Percentiles rank a stretch among this genome's conserved stretches.
Conservation (phyloP, 1,140 invertebrate genomes). For the Pogonomyrmex californicus region DNA sequence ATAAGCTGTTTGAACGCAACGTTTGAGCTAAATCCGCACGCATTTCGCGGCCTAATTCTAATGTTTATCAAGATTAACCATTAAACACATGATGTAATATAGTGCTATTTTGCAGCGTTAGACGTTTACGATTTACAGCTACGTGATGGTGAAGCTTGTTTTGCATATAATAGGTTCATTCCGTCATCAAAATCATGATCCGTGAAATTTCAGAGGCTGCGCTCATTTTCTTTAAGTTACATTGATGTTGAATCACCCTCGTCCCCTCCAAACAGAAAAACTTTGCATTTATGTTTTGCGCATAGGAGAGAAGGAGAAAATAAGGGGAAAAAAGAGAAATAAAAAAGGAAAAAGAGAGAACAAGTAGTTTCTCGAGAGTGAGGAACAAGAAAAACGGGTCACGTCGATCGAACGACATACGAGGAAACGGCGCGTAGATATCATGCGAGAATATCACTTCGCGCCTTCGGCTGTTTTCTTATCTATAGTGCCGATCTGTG, state of each 20-base stretch:
- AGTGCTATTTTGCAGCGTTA: constrained; percentile 17
- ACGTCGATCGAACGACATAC: constrained; percentile 57
- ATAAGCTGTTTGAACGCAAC: constrained; percentile 33
- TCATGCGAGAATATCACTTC: constrained; percentile 61
- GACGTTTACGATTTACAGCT: constrained; percentile 10
- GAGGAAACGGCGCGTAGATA: constrained; percentile 45
- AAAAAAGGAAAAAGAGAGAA: background rate
- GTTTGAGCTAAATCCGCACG: constrained; percentile 10
- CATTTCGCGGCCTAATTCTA: constrained; percentile 48
- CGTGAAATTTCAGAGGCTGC: constrained; percentile 8
- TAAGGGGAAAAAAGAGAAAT: background rate
- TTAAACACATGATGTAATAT: constrained; percentile 36
- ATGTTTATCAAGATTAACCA: constrained; percentile 49
- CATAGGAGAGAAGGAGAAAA: background rate
- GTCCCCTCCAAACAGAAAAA: background rate
- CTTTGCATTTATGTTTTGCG: background rate
- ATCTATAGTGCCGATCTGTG: constrained; percentile 53
- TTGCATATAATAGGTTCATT: constrained; percentile 2
- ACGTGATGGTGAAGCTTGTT: constrained; percentile 15
- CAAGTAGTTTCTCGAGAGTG: constrained; percentile 19
- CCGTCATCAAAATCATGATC: constrained; percentile 29
- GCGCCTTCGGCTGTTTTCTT: constrained; percentile 66
- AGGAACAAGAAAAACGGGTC: constrained; percentile 44
- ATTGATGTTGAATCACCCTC: constrained; percentile 37
- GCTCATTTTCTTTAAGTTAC: constrained; percentile 31